Conservation (phyloP, 2,113 vertebrate genomes). For the Megaptera novaeangliae region DNA sequence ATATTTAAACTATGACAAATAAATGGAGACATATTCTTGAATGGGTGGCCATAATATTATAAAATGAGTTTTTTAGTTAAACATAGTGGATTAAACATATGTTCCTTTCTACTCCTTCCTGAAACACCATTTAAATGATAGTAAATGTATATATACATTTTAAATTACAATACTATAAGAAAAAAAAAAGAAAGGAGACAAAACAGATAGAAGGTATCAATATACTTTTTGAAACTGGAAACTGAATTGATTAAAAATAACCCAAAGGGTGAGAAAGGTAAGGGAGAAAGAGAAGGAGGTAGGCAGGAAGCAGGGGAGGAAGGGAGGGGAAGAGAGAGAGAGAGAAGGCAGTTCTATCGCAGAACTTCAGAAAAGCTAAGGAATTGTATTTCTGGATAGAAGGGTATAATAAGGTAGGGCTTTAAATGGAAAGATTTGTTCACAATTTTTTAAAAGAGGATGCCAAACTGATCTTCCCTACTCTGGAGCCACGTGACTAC, state of each 20-base stretch:
- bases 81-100: neutral
- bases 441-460: neutral
- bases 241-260: neutral
- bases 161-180: neutral
- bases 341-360: neutral
- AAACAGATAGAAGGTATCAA: neutral
- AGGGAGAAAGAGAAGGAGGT: neutral
- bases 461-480: neutral
- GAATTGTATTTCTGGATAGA: neutral
- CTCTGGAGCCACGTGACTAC: neutral
- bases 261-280: neutral
- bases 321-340: neutral
- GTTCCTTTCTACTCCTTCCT: neutral
- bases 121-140: neutral
- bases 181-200: neutral
- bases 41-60: neutral
- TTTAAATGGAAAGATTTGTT: neutral
- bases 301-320: neutral
- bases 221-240: neutral
- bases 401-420: neutral
- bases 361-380: neutral
- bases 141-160: neutral
- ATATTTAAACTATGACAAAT: slow-evolving; percentile 1
- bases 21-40: neutral
- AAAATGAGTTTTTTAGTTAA: neutral